Evolutionary conservation across 2,113 vertebrate genomes (phyloP).

Genomic region (Silurus asotus): DNA sequence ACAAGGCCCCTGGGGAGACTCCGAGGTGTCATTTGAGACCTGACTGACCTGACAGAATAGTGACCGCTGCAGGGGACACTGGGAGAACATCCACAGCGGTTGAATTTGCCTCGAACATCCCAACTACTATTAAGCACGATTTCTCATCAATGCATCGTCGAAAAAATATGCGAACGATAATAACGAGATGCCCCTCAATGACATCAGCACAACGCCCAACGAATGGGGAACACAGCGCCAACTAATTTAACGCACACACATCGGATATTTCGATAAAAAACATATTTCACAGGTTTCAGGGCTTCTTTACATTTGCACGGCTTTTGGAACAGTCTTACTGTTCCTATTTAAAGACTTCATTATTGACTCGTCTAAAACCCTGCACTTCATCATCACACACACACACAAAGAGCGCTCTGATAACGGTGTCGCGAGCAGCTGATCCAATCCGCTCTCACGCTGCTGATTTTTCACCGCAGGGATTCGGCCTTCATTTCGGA

Average conservation of each 20-base stretch:
- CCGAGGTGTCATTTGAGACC: conserved; percentile 19
- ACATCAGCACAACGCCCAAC: neutral
- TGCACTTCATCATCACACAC: neutral
- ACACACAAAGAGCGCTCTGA: neutral
- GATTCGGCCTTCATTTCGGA: neutral
- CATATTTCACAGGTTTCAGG: neutral
- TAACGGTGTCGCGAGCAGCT: neutral
- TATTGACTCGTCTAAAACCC: neutral
- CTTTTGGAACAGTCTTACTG: neutral
- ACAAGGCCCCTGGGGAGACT: conserved; percentile 23
- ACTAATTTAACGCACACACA: neutral
- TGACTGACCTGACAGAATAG: conserved; percentile 12
- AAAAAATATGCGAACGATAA: no score
- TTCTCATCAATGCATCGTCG: neutral
- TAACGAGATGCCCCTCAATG: neutral
- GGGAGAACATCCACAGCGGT: neutral
- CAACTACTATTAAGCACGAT: neutral
- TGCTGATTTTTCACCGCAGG: neutral
- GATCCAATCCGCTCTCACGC: conserved; percentile 1
- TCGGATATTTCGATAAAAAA: neutral
- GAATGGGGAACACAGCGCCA: neutral
- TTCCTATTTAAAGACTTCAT: conserved; percentile 4
- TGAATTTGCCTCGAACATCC: neutral
- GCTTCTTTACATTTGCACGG: neutral
- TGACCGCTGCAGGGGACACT: conserved; percentile 19